phyloP scores from a whole-genome alignment of 2,113 vertebrate species.

The Hippocampus zosterae region DNA sequence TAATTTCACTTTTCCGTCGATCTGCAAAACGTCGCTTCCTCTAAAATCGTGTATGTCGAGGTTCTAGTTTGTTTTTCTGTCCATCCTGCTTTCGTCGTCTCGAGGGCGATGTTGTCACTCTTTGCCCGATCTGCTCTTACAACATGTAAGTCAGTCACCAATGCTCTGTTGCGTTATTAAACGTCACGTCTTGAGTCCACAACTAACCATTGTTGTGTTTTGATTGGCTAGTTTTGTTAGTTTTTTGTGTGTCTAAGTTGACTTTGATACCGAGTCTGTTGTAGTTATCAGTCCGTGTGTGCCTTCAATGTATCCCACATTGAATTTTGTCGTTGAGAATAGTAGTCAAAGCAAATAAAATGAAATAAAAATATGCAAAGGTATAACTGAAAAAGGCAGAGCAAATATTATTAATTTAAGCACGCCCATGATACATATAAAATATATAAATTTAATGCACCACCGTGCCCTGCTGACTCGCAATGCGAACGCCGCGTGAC shows the following conservation, averaged over 20 bases:
- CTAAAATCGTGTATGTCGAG: background rate
- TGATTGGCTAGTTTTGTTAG: background rate
- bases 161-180: background rate
- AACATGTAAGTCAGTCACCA: slow-evolving; percentile 46
- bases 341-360: too few species aligned
- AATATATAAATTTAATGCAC: too few species aligned
- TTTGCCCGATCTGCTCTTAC: slow-evolving; percentile 26
- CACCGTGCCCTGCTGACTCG: too few species aligned
- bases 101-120: slow-evolving; percentile 35
- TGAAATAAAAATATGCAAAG: too few species aligned
- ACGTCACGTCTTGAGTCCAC: background rate
- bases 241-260: background rate
- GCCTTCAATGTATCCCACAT: too few species aligned
- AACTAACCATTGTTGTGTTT: background rate
- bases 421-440: too few species aligned
- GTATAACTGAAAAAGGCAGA: too few species aligned
- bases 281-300: too few species aligned
- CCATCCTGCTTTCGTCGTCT: background rate
- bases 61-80: background rate
- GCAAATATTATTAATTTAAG: too few species aligned
- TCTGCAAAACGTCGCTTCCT: background rate
- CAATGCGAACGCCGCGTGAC: too few species aligned
- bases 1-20: background rate
- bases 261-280: background rate
- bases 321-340: too few species aligned